Base-by-base conservation (phyloP, 2,113 vertebrate species). In the Gorilla gorilla region DNA sequence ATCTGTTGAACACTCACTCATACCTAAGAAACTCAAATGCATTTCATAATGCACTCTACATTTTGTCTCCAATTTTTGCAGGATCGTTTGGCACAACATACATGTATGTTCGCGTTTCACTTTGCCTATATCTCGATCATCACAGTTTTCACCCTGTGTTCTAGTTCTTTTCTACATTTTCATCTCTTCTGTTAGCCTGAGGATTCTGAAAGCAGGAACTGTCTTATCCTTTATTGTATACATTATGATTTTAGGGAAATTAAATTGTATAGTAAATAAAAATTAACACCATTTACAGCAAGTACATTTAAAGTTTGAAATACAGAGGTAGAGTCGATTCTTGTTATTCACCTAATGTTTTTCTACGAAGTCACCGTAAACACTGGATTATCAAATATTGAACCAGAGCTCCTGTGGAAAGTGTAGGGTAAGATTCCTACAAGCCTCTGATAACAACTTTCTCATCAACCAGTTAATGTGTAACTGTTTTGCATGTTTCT, bases 31-130 rank as follows among this genome's bases (percentile, higher is more conserved):
- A 72, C 10, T 66, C 22, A 23, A 2, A 61, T 40, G 12, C 11
- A 20, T 38, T 43, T 17, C n/a, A 6, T 52, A n/a, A 35, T 6
- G 3, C 17, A 68, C 11, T 72, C 23, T 5, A 0, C 3, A 0
- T 66, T n/a, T 52, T 23, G n/a, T 38, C 22, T 80, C 30, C 30
- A 0, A 0, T 18, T 70, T 27, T 66, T 16, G 40, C 13, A 48
- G 48, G 88, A 35, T 59, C 23, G 27, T 75, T 32, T 48, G 59
- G n/a, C 12, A 16, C 6, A 40, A 3, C 11, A 8, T 20, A 48
- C 17, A 5, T 59, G 61, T 27, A 0, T 32, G 2, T 38, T 73
- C 30, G 17, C n/a, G 8, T 70, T 75, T 32, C 30, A 16, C 30
- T 45, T 43, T 59, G 6, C 64, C 59, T 35, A 0, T 16, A 18